Percentiles rank a stretch among this genome's conserved stretches.
Conservation (phyloP, 2,797 vertebrate genomes). For the Halcyon smyrnensis region DNA sequence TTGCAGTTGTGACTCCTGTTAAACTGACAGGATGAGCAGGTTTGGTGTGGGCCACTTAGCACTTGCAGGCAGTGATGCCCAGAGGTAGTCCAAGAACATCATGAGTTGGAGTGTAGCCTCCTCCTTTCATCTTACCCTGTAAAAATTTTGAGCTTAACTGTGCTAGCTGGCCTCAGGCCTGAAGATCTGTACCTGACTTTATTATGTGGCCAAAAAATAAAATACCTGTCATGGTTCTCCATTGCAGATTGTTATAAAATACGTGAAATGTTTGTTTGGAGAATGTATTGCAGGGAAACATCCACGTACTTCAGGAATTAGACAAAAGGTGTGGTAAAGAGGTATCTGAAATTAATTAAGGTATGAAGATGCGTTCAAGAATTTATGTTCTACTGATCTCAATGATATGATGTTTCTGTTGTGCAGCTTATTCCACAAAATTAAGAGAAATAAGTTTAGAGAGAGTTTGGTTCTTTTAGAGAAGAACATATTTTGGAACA, state of each 20-base stretch:
- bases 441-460: not conserved
- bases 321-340: not conserved
- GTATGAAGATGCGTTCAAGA: not conserved
- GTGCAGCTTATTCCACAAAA: not conserved
- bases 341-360: not conserved
- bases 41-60: not conserved
- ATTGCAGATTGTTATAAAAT: not conserved
- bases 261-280: not conserved
- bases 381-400: not conserved
- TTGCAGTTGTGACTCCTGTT: not conserved
- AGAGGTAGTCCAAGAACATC: fast-evolving
- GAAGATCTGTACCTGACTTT: not conserved
- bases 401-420: not conserved
- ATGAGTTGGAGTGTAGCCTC: not conserved
- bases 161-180: not conserved
- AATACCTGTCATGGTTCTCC: not conserved
- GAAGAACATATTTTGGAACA: not conserved
- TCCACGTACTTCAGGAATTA: not conserved
- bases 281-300: not conserved
- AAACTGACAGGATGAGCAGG: not conserved
- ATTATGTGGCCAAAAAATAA: not conserved
- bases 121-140: not conserved
- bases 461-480: not conserved
- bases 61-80: not conserved
- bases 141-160: not conserved